Evolutionary conservation across 2,797 vertebrate species (phyloP), one percentile per base, ranked within the genome.

Genomic region (Harpagifer antarcticus): DNA sequence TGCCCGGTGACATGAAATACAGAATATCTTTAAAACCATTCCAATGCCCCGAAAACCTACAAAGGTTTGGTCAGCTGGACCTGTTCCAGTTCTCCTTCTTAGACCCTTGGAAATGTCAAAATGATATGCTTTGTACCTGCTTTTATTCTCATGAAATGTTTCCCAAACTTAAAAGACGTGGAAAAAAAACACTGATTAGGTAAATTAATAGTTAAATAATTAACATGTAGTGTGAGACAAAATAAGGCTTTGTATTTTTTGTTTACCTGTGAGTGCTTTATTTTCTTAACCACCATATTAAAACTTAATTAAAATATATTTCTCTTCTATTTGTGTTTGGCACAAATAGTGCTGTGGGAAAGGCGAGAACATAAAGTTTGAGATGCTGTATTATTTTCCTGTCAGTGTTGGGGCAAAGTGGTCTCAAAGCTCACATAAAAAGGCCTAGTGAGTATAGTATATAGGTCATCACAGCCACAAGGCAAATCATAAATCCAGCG

Each of bases 401-500:
- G 37, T n/a, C 23, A 56, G 63, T 48, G 47, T 27, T 40, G 27
- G 16, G 53, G 8, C 11, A 58, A 75, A 60, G 20, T 13, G 19
- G 52, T 56, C 74, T 73, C 61, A 70, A 43, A 77, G 42, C 59
- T 61, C 31, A 13, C 13, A 20, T 27, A 55, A 61, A 31, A 54
- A 56, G 20, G 11, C 31, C 19, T 3, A 3, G 54, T 48, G 67
- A 66, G 45, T 33, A 15, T 14, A 56, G 48, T 17, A 11, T 10
- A 68, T 42, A 74, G 63, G 70, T 74, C 76, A 64, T 69, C 44
- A 19, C 55, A 52, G 60, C 70, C 76, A 76, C 13, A 5, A 76
- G 60, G 53, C 58, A 65, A 76, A 73, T 74, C 67, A 68, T n/a
- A 62, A 64, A 81, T 78, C 49, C 73, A 52, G 17, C 31, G 11